Evolutionary conservation across 2,797 vertebrate species (phyloP).

Genomic region (Strix occidentalis): DNA sequence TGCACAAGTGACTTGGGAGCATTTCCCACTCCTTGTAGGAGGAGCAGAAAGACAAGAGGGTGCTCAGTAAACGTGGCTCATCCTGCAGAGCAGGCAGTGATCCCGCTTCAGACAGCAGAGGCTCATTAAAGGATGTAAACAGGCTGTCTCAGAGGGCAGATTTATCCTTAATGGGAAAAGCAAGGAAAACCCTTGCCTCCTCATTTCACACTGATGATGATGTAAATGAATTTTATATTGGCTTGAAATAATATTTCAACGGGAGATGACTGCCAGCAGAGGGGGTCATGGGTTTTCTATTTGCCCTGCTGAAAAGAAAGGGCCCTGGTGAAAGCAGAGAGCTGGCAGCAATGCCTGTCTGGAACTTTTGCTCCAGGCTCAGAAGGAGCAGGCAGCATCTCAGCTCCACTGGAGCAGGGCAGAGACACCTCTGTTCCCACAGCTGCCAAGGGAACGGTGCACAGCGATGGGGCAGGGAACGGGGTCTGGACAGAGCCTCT

Average conservation of each 20-base stretch:
- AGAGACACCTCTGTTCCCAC: neutral
- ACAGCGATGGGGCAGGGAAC: fast-evolving
- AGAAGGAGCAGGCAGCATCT: neutral
- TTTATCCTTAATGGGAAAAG: conserved; percentile 8
- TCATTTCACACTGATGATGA: neutral
- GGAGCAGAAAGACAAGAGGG: neutral
- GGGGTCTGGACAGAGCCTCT: neutral
- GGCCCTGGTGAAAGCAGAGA: neutral
- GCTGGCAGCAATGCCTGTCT: neutral
- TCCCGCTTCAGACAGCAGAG: neutral
- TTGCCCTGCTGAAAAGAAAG: neutral
- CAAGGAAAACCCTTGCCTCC: neutral
- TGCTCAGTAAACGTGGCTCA: neutral
- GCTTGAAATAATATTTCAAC: neutral
- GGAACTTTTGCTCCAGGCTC: neutral
- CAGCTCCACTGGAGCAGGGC: neutral
- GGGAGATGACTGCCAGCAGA: conserved; percentile 22
- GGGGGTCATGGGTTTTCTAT: conserved; percentile 32
- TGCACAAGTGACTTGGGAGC: fast-evolving
- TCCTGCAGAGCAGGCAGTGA: neutral
- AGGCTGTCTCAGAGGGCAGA: neutral
- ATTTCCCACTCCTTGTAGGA: neutral
- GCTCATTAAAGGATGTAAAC: neutral
- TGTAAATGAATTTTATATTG: neutral
- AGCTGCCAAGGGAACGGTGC: neutral